phyloP scores from a whole-genome alignment of 2,888 invertebrate species.

The Sarcophaga subvicina region DNA sequence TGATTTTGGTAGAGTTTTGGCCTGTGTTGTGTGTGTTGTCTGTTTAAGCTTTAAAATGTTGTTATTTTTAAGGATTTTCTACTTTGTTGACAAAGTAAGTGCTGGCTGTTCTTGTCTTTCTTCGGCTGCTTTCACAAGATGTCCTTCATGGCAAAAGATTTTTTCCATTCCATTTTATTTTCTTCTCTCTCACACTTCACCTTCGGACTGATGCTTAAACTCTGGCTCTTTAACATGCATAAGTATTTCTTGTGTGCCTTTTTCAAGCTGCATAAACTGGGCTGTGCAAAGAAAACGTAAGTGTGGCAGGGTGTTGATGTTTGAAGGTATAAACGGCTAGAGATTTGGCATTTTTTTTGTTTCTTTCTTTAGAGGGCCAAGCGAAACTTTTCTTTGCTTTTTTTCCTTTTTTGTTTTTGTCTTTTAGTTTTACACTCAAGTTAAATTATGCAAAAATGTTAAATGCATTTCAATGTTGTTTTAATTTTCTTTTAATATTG shows the following conservation, averaged over 20 bases:
- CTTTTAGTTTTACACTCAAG: conserved; percentile 53
- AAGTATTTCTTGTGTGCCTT: conserved; percentile 18
- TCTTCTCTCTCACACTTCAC: conserved; percentile 16
- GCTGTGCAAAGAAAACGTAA: not conserved
- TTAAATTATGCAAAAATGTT: conserved; percentile 76
- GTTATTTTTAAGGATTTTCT: conserved; percentile 80
- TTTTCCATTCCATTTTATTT: too few relatives aligned
- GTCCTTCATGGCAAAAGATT: not conserved
- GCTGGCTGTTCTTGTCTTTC: conserved; percentile 55
- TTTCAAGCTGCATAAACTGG: conserved; percentile 35
- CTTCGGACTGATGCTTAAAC: conserved; percentile 46
- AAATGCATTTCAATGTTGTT: conserved; percentile 79
- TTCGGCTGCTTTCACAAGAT: conserved; percentile 22
- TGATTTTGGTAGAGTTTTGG: not conserved
- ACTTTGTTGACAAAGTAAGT: conserved; percentile 76
- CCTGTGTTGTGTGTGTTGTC: conserved; percentile 30
- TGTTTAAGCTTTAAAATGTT: conserved; percentile 72
- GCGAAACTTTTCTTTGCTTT: conserved; percentile 30
- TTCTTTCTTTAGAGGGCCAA: conserved; percentile 25
- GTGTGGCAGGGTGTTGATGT: not conserved
- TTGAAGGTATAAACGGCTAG: not conserved
- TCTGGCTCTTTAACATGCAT: conserved; percentile 55
- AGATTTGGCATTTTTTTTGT: not conserved
- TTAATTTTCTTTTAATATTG: conserved; percentile 71
- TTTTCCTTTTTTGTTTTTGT: conserved; percentile 6